Evolutionary conservation across 1,140 invertebrate genomes (phyloP), one percentile per base, ranked within the genome.

Genomic region (Chrysoperla carnea): DNA sequence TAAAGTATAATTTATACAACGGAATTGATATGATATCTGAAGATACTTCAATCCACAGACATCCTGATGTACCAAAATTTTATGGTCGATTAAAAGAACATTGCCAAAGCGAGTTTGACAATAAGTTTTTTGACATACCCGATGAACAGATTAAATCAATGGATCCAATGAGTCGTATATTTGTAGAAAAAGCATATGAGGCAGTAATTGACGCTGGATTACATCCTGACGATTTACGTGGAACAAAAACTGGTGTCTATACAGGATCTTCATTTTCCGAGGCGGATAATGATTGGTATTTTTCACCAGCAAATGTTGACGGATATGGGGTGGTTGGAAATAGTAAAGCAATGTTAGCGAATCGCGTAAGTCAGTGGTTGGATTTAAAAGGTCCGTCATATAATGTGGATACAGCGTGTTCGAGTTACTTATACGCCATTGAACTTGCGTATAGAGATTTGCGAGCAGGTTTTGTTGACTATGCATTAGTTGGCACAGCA

Each of bases 401-500:
- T 58, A 64, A 80, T 6, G 67, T 91, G 1, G 91, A 96, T 54
- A 84, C 86, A 9, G 87, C 89, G 6, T 95, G 90, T 63, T 89
- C 85, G 37, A 92, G 89, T 23, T 88, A 85, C 44, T 66, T 90
- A 41, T 74, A 81, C 45, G 90, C 88, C 0, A 52, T 96, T 8
- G 78, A 90, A 52, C 75, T 86, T 50, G 91, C 88, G 4, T 81
- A 85, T 47, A 69, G 68, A 43, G 73, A 78, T 1, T 78, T 96
- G 1, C 65, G 72, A 29, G 69, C 71, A 37, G 87, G 84, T 1
- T 67, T 78, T 41, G 89, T 86, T 56, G 89, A 95, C 43, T 71
- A 76, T 9, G 90, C 90, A 2, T 75, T 96, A 39, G 87, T 96
- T 4, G 87, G 78, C 8, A 89, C 85, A 8, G 65, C 73, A 2